These are phyloP conservation scores for Antheraea pernyi DNA, from an alignment of 1,140 invertebrate genomes.

Conservation along the genomic window DNA sequence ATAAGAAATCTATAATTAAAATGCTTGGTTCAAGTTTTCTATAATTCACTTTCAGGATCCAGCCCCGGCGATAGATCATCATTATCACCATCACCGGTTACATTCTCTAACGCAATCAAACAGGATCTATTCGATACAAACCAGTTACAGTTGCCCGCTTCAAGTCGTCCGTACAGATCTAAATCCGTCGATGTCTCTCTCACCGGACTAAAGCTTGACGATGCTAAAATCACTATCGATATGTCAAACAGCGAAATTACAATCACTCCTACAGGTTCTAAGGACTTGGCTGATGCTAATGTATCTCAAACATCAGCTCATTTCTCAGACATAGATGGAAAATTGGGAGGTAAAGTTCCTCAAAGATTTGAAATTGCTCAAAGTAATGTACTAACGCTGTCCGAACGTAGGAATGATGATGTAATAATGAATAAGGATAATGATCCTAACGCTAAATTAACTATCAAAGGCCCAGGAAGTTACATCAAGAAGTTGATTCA, in stretches of 20 bases:
- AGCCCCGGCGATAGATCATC: slow-evolving; percentile 71
- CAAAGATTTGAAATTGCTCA: slow-evolving; percentile 57
- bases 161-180: slow-evolving; percentile 64
- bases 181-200: slow-evolving; percentile 70
- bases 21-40: too few relatives aligned
- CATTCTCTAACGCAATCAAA: slow-evolving; percentile 52
- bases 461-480: slow-evolving; percentile 64
- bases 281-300: slow-evolving; percentile 33
- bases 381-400: slow-evolving; percentile 45
- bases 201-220: slow-evolving; percentile 55
- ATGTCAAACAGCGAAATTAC: slow-evolving; percentile 64
- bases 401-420: slow-evolving; percentile 33
- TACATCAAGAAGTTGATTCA: slow-evolving; percentile 75
- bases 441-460: slow-evolving; percentile 53
- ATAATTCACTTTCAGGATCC: slow-evolving; percentile 56
- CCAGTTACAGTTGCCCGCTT: slow-evolving; percentile 59
- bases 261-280: slow-evolving; percentile 62
- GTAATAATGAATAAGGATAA: slow-evolving; percentile 36
- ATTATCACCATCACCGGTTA: slow-evolving; percentile 63
- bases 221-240: slow-evolving; percentile 65
- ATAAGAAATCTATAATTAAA: not conserved
- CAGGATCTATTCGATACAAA: slow-evolving; percentile 50
- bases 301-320: slow-evolving; percentile 30
- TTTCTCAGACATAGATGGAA: slow-evolving; percentile 51
- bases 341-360: slow-evolving; percentile 54